Base-by-base conservation (phyloP, 2,888 invertebrate genomes). In the Tortrix viridana region DNA sequence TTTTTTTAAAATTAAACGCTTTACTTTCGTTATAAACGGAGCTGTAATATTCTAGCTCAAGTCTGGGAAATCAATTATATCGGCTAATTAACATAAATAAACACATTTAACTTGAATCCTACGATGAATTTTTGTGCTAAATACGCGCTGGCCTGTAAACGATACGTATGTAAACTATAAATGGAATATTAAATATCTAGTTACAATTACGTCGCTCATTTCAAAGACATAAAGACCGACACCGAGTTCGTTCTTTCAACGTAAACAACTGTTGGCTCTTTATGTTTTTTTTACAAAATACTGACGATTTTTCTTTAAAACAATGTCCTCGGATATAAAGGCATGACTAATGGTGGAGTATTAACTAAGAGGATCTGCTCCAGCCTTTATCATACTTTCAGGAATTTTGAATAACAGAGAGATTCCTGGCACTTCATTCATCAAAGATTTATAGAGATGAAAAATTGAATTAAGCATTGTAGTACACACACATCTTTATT, bases 271-370 rank as follows among this genome's bases (percentile, higher is more conserved):
- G n/a, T n/a, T n/a, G 16, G 5, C 14, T 50, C n/a, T 18, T 37
- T 19, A 37, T 38, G 12, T 32, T 32, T 32, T 26, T 32, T 32
- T 32, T 32, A 32, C 32, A 38, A 38, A 52, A 38, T 7, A 52
- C 52, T 52, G 49, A 47, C 19, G 54, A 64, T 58, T 68, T 68
- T 71, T 69, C 71, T 73, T 69, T 71, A 59, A 67, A 68, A 71
- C 75, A 75, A 74, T 72, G 76, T 73, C 71, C 74, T 76, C 66
- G 72, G 69, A 71, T 73, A 76, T 74, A 81, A 76, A 75, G 74
- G 73, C 76, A 71, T 80, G 80, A 81, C 79, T 82, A 81, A 81
- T 82, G 83, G 80, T 77, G 70, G 74, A 68, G 80, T 77, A 81
- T 84, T 79, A 81, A 76, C 75, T 73, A 69, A 71, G 69, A 76